A percentile compares a stretch with the other conserved stretches of the same genome.
These are phyloP conservation scores for Pangasianodon hypophthalmus DNA, from an alignment of 2,113 vertebrate genomes.

Conservation along the genomic window DNA sequence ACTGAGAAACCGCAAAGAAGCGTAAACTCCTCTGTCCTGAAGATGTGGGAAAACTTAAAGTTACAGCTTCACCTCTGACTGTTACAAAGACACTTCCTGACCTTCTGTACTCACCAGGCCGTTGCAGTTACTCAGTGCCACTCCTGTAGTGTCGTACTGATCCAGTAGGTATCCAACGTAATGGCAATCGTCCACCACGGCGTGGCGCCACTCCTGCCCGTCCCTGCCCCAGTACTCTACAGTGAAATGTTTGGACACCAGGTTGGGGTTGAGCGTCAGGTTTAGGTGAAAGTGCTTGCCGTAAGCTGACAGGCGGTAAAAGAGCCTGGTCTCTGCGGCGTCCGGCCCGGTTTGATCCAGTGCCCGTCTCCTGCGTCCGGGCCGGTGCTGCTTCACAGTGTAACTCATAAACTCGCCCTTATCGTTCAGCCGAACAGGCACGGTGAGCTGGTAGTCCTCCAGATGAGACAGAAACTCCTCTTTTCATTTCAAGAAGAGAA, in stretches of 20 bases:
- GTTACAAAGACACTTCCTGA: neutral
- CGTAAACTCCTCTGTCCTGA: no score
- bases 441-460: constrained; percentile 96
- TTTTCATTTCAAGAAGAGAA: constrained; percentile 75
- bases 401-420: constrained; percentile 96
- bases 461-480: constrained; percentile 98
- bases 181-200: constrained; percentile 89
- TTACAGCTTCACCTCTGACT: no score
- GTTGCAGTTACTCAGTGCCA: constrained; percentile 95
- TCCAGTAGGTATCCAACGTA: constrained; percentile 91
- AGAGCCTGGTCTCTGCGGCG: constrained; percentile 84
- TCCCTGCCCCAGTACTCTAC: constrained; percentile 97
- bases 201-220: constrained; percentile 88
- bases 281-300: constrained; percentile 99
- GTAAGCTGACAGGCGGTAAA: constrained; percentile 97
- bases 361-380: constrained; percentile 85
- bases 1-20: no score
- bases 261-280: constrained; percentile 92
- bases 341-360: constrained; percentile 77
- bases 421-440: constrained; percentile 92
- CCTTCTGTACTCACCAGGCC: constrained; percentile 88
- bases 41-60: no score
- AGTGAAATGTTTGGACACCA: constrained; percentile 94
- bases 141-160: constrained; percentile 84
- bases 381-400: constrained; percentile 93